These are phyloP conservation scores for Nematostella vectensis DNA, from an alignment of 92 coral and sea anemone genomes.

Conservation along the genomic window DNA sequence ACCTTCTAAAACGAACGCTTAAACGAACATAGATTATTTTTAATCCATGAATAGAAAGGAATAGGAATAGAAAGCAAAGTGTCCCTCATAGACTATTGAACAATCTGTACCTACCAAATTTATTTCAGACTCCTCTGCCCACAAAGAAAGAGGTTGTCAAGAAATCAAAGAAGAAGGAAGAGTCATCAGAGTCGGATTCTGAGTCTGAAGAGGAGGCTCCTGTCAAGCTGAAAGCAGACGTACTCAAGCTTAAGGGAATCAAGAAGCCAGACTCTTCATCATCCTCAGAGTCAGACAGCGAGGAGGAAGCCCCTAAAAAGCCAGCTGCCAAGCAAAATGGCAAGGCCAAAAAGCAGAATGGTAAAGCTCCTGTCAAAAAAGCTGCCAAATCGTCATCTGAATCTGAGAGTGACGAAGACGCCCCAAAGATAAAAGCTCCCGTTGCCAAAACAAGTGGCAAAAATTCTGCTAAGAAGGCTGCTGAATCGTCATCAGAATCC, in stretches of 20 bases:
- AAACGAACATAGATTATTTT: too few species aligned
- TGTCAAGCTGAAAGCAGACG: constrained; percentile 23
- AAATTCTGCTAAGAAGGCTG: constrained; percentile 8
- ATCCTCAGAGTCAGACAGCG: constrained; percentile 47
- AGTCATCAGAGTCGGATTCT: constrained; percentile 18
- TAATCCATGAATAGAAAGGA: too few species aligned
- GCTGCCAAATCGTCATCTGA: neutral
- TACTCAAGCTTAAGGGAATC: constrained; percentile 13
- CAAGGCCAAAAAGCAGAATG: neutral
- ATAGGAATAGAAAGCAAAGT: too few species aligned
- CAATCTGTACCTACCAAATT: too few species aligned
- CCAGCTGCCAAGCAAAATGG: constrained; percentile 1
- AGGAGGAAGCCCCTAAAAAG: constrained; percentile 29
- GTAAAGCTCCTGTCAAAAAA: neutral
- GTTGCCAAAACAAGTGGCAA: neutral
- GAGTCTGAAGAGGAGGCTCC: constrained; percentile 38
- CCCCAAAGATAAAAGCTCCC: constrained; percentile 11
- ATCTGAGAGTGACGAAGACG: constrained; percentile 41
- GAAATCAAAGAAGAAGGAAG: constrained; percentile 1
- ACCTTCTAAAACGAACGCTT: too few species aligned
- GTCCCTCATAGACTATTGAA: too few species aligned
- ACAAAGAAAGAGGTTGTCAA: constrained; percentile 6
- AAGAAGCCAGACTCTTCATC: constrained; percentile 26
- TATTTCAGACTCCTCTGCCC: constrained; percentile 7
- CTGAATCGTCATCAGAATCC: constrained; percentile 9